Base-by-base conservation (phyloP, 2,113 vertebrate genomes). In the Speoplatyrhinus poulsoni region DNA sequence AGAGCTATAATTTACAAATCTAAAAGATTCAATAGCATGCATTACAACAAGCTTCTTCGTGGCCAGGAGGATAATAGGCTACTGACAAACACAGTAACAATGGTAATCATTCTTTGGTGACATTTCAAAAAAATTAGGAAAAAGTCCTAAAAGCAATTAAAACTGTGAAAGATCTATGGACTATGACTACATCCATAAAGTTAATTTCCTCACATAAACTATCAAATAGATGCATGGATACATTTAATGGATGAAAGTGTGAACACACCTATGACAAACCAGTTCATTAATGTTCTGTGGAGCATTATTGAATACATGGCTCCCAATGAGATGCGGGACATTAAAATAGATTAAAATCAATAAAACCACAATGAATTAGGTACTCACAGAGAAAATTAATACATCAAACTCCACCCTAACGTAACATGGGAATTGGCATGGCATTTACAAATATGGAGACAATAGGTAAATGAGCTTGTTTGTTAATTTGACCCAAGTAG, bases 231-330 rank as follows among this genome's bases (percentile, higher is more conserved):
- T 56, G 19, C 47, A 59, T 17, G 55, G 64, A 63, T 49, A 64
- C 53, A 67, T 81, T 75, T 75, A 77, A 88, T 82, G 61, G 49
- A 36, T 59, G 53, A 62, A 46, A 56, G 46, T 19, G 68, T 69
- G 57, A 80, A 72, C 60, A 66, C 26, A 60, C n/a, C 50, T 58
- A 61, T 66, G 16, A 74, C 15, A 59, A 70, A 62, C 58, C 41
- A 36, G 58, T 47, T 54, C 26, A 64, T 61, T 53, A 76, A 73
- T 60, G 16, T 36, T 46, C 62, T 68, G 32, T 53, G 9, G 59
- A 55, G 60, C 52, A 61, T 58, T 69, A 11, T 26, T 67, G 17
- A 70, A 32, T 12, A 58, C 26, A 59, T 69, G 62, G 46, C 48
- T 73, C 47, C 62, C n/a, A 67, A 80, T 64, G 68, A 12, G n/a